phyloP scores from a whole-genome alignment of 2,113 vertebrate species.

The Dendrocopos noguchii region DNA sequence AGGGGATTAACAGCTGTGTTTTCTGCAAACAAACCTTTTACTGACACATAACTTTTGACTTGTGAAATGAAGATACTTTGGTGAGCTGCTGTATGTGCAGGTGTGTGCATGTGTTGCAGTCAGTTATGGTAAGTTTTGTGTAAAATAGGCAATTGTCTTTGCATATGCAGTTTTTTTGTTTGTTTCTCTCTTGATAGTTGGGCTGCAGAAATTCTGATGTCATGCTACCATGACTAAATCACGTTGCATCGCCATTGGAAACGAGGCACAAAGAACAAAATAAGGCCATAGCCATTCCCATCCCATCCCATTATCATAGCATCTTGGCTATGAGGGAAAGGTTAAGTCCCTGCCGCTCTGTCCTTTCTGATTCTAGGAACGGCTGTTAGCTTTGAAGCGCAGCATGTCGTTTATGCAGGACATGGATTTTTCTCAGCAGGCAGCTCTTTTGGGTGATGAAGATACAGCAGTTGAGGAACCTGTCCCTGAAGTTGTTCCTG shows the following conservation, averaged over 20 bases:
- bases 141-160: slow-evolving; percentile 26
- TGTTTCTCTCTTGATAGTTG: slow-evolving; percentile 66
- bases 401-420: slow-evolving; percentile 99
- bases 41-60: not conserved
- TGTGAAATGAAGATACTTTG: not conserved
- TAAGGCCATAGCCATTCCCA: slow-evolving; percentile 72
- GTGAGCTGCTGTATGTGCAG: not conserved
- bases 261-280: slow-evolving; percentile 66
- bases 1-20: accelerated
- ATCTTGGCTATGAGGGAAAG: slow-evolving; percentile 78
- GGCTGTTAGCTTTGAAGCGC: slow-evolving; percentile 97
- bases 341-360: slow-evolving; percentile 83
- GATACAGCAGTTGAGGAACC: slow-evolving; percentile 87
- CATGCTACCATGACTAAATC: slow-evolving; percentile 65
- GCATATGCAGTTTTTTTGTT: slow-evolving; percentile 47
- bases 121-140: slow-evolving; percentile 18
- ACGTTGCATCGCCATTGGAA: slow-evolving; percentile 62
- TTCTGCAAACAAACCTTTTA: not conserved
- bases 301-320: slow-evolving; percentile 77
- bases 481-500: slow-evolving; percentile 86
- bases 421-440: slow-evolving; percentile 99
- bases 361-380: slow-evolving; percentile 90
- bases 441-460: slow-evolving; percentile 94
- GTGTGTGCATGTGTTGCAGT: not conserved
- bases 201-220: slow-evolving; percentile 52